Base-by-base conservation (phyloP, 2,113 vertebrate species). In the Terrapene triunguis region DNA sequence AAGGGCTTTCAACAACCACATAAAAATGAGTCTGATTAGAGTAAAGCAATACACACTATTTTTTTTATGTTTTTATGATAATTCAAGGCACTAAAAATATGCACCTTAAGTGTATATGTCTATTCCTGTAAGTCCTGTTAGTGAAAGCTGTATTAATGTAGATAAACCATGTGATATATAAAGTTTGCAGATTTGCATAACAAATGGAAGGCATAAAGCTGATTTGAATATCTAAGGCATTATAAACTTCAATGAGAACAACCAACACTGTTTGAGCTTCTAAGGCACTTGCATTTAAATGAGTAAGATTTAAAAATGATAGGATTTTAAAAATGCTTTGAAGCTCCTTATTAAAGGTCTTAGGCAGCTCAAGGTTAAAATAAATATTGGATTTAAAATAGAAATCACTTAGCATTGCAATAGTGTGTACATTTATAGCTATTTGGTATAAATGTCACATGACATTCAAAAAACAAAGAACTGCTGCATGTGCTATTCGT, bases 1-100 rank as follows among this genome's bases (percentile, higher is more conserved):
- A 98, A 99, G 98, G 98, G 97, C 98, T 98, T 99, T 99, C 98
- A 98, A 98, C 98, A 97, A 97, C 97, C 96, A 98, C 98, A 99
- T 99, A 99, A 99, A 99, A 99, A 98, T 98, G 97, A 98, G 97
- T 98, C 97, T 98, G 98, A 98, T 98, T 98, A 98, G 95, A 98
- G 95, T 84, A 96, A 96, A 98, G 97, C 89, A 98, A 96, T 97
- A 90, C 92, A 97, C 94, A 97, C 93, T 95, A 98, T 98, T 98
- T 98, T 62, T 72, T 72, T 98, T 97, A 98, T 98, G 96, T 97
- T 98, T 98, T 98, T 98, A 98, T 97, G 97, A 95, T 98, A 98
- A 98, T 97, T 97, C 96, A 97, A 98, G 95, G 80, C 97, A 97
- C 95, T 98, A 98, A 98, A 98, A 98, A 97, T 94, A 92, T 98